These are phyloP conservation scores for Pseudochirops corinnae DNA, from an alignment of 2,797 vertebrate genomes.

Conservation along the genomic window DNA sequence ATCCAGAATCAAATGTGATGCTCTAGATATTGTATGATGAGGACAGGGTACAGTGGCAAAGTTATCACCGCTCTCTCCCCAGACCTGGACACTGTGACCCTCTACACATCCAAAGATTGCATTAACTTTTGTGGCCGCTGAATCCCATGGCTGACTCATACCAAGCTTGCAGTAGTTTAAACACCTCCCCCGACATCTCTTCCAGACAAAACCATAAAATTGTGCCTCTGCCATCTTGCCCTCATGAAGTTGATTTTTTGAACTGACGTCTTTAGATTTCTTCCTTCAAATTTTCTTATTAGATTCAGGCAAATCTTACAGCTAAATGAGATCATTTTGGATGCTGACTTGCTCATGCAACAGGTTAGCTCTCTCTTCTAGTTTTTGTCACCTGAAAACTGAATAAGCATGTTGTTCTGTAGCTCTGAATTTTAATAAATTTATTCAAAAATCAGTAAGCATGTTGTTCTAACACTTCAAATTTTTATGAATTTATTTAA, in stretches of 20 bases:
- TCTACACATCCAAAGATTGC: not conserved
- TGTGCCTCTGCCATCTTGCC: not conserved
- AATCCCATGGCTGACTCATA: not conserved
- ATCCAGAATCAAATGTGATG: too few relatives aligned
- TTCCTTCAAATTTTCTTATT: not conserved
- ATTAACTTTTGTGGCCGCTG: not conserved
- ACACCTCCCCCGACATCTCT: not conserved
- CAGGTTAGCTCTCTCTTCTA: not conserved
- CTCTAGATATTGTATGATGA: too few relatives aligned
- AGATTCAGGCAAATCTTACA: not conserved
- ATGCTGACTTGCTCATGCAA: not conserved
- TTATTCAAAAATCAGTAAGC: not conserved
- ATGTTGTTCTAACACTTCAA: not conserved
- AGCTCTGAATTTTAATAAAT: not conserved
- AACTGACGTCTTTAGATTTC: not conserved
- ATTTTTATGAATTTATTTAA: not conserved
- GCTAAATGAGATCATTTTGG: not conserved
- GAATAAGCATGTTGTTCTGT: not conserved
- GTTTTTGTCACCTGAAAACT: not conserved
- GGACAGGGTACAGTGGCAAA: not conserved
- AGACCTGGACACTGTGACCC: not conserved
- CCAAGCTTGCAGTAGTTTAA: not conserved
- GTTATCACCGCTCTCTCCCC: not conserved
- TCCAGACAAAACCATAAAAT: not conserved
- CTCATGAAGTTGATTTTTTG: not conserved